Evolutionary conservation across 37 sponge, comb jelly and placozoan genomes (phyloP).

Genomic region (Bolinopsis microptera): DNA sequence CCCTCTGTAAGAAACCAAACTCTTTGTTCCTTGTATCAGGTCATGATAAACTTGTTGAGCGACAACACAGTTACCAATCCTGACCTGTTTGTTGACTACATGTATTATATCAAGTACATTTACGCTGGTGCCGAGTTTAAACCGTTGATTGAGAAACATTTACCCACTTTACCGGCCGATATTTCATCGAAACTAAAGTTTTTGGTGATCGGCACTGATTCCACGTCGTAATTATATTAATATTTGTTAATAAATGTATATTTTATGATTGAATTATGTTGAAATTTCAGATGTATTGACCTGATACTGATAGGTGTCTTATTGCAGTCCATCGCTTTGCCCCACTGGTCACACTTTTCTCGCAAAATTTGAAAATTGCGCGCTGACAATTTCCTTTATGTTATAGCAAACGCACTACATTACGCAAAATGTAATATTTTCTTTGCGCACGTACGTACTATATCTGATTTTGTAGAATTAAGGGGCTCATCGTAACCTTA

Average conservation of each 20-base stretch:
- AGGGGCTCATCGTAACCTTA: too few species aligned
- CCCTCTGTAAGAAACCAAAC: neutral
- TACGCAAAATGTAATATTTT: conserved; percentile 1
- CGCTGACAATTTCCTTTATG: neutral
- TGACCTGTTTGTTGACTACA: conserved; percentile 60
- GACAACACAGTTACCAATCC: conserved; percentile 53
- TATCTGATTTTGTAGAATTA: neutral
- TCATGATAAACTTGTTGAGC: conserved; percentile 14
- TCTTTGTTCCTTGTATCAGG: conserved; percentile 36
- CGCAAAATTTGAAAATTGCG: neutral
- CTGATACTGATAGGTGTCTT: too few species aligned
- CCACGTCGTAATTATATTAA: neutral
- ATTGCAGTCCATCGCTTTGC: too few species aligned
- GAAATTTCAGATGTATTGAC: neutral
- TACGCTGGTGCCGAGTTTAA: conserved; percentile 55
- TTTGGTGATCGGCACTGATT: neutral
- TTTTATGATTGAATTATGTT: too few species aligned
- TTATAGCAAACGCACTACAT: neutral
- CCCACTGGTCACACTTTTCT: neutral
- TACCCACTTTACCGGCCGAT: conserved; percentile 24
- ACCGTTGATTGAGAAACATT: conserved; percentile 47
- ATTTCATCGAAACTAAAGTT: conserved; percentile 26
- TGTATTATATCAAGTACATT: conserved; percentile 60
- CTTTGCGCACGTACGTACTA: conserved; percentile 10
- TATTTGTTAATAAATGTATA: neutral